Evolutionary conservation across 1,140 invertebrate species (phyloP).

Genomic region (Heliothis subflexa): DNA sequence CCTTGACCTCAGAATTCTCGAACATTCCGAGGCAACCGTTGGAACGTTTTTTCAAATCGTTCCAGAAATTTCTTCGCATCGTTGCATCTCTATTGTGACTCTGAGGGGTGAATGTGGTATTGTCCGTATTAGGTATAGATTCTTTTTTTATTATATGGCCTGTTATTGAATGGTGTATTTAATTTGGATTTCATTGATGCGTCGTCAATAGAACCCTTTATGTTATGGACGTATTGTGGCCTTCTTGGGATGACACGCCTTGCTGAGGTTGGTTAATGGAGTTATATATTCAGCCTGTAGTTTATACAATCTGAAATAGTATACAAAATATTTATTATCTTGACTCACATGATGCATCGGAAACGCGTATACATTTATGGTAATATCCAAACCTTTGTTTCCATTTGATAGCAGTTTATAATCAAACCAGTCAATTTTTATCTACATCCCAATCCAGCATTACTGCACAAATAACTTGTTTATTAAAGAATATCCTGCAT

Average conservation of each 20-base stretch:
- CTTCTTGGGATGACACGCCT: not conserved
- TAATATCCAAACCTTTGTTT: too few relatives aligned
- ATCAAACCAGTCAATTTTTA: too few relatives aligned
- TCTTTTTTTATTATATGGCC: not conserved
- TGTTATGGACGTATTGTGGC: not conserved
- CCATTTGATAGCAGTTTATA: too few relatives aligned
- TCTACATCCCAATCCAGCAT: too few relatives aligned
- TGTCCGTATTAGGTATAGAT: not conserved
- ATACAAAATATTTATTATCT: too few relatives aligned
- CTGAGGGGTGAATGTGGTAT: not conserved
- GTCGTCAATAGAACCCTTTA: not conserved
- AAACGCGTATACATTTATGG: too few relatives aligned
- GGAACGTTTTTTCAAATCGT: conserved; percentile 12
- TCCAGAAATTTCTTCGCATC: conserved; percentile 25
- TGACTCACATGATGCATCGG: too few relatives aligned
- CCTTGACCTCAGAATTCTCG: conserved; percentile 27
- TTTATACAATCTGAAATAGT: too few relatives aligned
- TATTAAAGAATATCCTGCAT: not conserved
- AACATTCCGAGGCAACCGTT: conserved; percentile 9
- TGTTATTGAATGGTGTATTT: not conserved
- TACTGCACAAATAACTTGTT: too few relatives aligned
- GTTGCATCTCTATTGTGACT: conserved; percentile 28
- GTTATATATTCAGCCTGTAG: not conserved
- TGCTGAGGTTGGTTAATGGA: not conserved
- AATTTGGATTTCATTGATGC: conserved; percentile 5